phyloP scores from a whole-genome alignment of 92 coral and sea anemone genomes.

The Galaxea fascicularis region DNA sequence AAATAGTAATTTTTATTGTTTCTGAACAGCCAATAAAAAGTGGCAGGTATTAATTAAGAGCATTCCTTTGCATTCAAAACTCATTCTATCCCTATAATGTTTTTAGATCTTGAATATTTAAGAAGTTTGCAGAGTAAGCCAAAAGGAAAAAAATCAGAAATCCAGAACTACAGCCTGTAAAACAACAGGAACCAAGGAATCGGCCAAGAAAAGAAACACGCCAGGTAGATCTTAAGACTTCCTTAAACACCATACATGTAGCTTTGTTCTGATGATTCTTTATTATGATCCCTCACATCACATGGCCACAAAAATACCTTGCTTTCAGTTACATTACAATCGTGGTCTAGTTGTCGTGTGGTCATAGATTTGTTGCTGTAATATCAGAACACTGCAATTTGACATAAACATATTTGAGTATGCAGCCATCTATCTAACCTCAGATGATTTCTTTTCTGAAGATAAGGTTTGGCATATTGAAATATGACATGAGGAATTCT shows the following conservation, averaged over 20 bases:
- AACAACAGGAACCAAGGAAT: conserved; percentile 13
- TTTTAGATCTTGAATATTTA: conserved; percentile 24
- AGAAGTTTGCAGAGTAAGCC: conserved; percentile 8
- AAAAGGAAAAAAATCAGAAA: conserved; percentile 14
- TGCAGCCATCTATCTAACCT: conserved; percentile 24
- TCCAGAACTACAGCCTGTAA: conserved; percentile 16
- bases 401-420: conserved; percentile 19
- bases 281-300: conserved; percentile 21
- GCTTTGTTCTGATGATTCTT: conserved; percentile 2
- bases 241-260: conserved; percentile 2
- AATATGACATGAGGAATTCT: conserved; percentile 17
- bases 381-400: conserved; percentile 27
- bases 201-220: conserved; percentile 20
- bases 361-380: conserved; percentile 29
- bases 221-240: conserved; percentile 8
- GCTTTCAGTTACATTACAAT: conserved; percentile 22
- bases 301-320: conserved; percentile 26
- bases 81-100: conserved; percentile 22
- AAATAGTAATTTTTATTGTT: conserved; percentile 15
- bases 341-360: conserved; percentile 23
- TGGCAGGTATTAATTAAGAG: conserved; percentile 8
- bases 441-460: conserved; percentile 21
- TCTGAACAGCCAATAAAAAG: conserved; percentile 27
- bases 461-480: conserved; percentile 22
- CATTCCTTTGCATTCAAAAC: conserved; percentile 3